Percentiles rank a stretch among this genome's conserved stretches.
Evolutionary conservation across 2,888 invertebrate genomes (phyloP).

Genomic region (Halictus ligatus): DNA sequence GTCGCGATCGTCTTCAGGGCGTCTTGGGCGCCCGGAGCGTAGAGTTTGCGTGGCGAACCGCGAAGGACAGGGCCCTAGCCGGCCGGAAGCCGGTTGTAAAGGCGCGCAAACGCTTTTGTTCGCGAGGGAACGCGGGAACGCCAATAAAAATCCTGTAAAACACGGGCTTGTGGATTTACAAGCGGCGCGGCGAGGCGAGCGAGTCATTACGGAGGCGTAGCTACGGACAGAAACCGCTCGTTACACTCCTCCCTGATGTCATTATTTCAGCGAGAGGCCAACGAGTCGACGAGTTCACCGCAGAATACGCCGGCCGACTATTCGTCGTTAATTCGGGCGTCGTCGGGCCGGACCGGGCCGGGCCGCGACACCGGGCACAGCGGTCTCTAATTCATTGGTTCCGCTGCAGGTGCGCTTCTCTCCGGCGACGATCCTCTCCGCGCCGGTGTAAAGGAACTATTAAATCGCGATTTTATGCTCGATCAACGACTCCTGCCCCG

Average conservation of each 20-base stretch:
- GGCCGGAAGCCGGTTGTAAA: slow-evolving; percentile 73
- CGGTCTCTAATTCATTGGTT: slow-evolving; percentile 74
- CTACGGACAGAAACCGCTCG: slow-evolving; percentile 18
- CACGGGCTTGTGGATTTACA: slow-evolving; percentile 48
- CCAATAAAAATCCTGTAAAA: slow-evolving; percentile 53
- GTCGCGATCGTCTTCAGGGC: background rate
- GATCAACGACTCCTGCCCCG: slow-evolving; percentile 71
- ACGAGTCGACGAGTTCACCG: slow-evolving; percentile 3
- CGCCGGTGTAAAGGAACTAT: slow-evolving; percentile 75
- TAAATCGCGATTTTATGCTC: slow-evolving; percentile 82
- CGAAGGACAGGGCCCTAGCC: slow-evolving; percentile 32
- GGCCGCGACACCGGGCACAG: slow-evolving; percentile 33
- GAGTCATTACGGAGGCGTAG: slow-evolving; percentile 26
- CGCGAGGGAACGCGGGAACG: slow-evolving; percentile 28
- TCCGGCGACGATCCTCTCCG: slow-evolving; percentile 56
- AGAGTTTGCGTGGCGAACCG: slow-evolving; percentile 29
- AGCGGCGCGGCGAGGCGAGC: slow-evolving; percentile 31
- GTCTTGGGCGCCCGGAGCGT: background rate
- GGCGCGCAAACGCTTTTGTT: slow-evolving; percentile 57
- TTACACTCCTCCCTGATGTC: slow-evolving; percentile 46
- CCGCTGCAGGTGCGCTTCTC: slow-evolving; percentile 77
- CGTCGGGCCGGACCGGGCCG: slow-evolving; percentile 10
- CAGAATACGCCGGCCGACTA: background rate
- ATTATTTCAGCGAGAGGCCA: slow-evolving; percentile 25
- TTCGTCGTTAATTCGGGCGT: slow-evolving; percentile 23